A percentile compares a stretch with the other conserved stretches of the same genome.
These are phyloP conservation scores for Drosophila orena DNA, from an alignment of 1,140 invertebrate genomes.

Conservation along the genomic window DNA sequence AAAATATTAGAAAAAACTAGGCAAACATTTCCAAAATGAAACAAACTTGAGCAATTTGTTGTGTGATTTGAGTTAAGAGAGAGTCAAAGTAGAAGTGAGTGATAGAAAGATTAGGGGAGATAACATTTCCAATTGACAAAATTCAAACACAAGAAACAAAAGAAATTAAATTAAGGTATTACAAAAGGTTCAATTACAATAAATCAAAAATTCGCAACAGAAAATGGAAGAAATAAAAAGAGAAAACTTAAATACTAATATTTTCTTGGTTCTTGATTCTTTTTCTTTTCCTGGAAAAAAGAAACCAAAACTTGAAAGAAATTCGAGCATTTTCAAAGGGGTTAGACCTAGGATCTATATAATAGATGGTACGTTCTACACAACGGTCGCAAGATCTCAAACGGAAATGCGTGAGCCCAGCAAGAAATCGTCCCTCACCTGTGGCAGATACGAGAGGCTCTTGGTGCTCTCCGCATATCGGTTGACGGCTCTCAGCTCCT, in stretches of 20 bases:
- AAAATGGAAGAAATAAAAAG: constrained; percentile 50
- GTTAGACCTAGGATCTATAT: constrained; percentile 40
- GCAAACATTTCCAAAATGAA: constrained; percentile 43
- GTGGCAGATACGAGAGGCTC: constrained; percentile 95
- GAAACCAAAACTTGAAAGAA: constrained; percentile 69
- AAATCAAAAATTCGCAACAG: constrained; percentile 46
- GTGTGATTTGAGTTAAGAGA: constrained; percentile 32
- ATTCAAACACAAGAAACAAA: constrained; percentile 24
- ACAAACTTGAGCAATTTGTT: constrained; percentile 33
- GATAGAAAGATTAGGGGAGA: constrained; percentile 23
- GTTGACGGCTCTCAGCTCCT: constrained; percentile 93
- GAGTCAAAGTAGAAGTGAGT: constrained; percentile 8
- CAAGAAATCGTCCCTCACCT: constrained; percentile 88
- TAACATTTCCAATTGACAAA: constrained; percentile 28
- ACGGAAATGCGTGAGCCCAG: constrained; percentile 82
- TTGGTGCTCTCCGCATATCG: constrained; percentile 96
- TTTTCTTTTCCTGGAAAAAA: constrained; percentile 71
- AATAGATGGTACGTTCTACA: constrained; percentile 20
- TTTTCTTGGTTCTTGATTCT: constrained; percentile 51
- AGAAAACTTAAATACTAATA: constrained; percentile 31
- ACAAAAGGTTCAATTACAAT: constrained; percentile 39
- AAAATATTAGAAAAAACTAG: constrained; percentile 34
- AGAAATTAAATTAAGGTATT: constrained; percentile 10
- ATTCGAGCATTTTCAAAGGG: constrained; percentile 50
- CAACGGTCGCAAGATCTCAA: constrained; percentile 50